These are phyloP conservation scores for Julus scandinavius DNA, from an alignment of 2,888 invertebrate genomes.

Conservation along the genomic window DNA sequence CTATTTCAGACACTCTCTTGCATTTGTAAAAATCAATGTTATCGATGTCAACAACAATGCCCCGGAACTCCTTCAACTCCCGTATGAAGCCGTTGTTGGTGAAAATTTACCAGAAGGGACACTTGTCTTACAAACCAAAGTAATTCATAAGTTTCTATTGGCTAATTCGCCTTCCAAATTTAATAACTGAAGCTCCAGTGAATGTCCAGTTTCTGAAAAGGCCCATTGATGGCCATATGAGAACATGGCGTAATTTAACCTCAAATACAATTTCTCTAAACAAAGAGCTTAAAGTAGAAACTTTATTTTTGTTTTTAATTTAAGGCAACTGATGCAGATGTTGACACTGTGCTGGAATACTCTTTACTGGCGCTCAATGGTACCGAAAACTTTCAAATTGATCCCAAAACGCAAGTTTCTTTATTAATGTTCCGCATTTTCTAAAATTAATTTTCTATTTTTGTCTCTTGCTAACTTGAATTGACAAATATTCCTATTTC, in stretches of 20 bases:
- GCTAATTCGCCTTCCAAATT: no score
- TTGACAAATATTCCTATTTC: neutral
- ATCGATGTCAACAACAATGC: constrained; percentile 60
- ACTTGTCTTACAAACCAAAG: constrained; percentile 53
- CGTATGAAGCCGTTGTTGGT: constrained; percentile 56
- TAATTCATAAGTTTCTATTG: neutral
- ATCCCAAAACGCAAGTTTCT: constrained; percentile 46
- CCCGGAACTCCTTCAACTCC: constrained; percentile 58
- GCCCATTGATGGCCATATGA: no score
- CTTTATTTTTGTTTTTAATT: neutral
- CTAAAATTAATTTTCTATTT: neutral
- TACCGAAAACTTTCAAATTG: constrained; percentile 53
- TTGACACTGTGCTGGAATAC: constrained; percentile 52
- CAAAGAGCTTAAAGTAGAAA: no score
- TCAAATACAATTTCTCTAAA: no score
- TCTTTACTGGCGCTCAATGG: constrained; percentile 46
- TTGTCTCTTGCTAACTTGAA: no score
- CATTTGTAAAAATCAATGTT: constrained; percentile 58
- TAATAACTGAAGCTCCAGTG: no score
- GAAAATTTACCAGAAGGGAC: constrained; percentile 57
- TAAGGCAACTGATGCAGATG: constrained; percentile 54
- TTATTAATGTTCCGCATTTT: neutral
- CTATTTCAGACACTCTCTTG: constrained; percentile 56
- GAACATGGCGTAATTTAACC: no score
- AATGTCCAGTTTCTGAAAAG: no score